Base-by-base conservation (phyloP, 2,888 invertebrate species). In the Chrysopilus asiliformis region DNA sequence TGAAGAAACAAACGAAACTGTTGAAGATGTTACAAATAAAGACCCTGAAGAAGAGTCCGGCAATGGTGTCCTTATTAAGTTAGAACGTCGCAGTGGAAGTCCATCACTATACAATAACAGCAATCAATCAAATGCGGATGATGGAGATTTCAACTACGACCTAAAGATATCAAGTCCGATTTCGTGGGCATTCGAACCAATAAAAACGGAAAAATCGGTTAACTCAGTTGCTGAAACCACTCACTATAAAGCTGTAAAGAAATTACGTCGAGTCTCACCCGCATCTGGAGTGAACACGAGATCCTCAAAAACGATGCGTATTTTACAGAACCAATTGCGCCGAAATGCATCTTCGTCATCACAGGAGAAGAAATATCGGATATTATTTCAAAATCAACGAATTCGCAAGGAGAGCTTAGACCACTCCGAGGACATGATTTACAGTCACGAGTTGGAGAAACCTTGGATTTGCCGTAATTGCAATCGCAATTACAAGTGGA, bases 401-500 rank as follows among this genome's bases (percentile, higher is more conserved):
- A 58, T 58, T 47, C 58, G 62, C 26, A 61, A 61, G 40, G 60
- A 61, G 30, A 62, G 62, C 6, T 46, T 62, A 4, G 60, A 61
- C 42, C 62, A 63, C 37, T 59, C 61, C 9, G 59, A 58, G 10
- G 62, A 63, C 28, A 64, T 64, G 60, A 60, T 64, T 41, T 64
- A 63, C 41, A 61, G 60, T 48, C 56, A 58, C 10, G 57, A 60
- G 35, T 59, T 58, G 34, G 64, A 64, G 45, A 64, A 64, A 43
- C 64, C 64, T 6, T 64, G 64, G 64, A 67, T 71, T 47, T 75
- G 81, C 55, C 70, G 70, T 43, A 72, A 71, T 47, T 82, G 83
- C 57, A 72, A 75, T 53, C 72, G 79, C 56, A 74, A 74, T 49
- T 83, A 83, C 60, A 74, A 77, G 46, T 78, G 77, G 64, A 76